These are phyloP conservation scores for Sylvilagus bachmani DNA, from an alignment of 2,113 vertebrate species.

Conservation along the genomic window DNA sequence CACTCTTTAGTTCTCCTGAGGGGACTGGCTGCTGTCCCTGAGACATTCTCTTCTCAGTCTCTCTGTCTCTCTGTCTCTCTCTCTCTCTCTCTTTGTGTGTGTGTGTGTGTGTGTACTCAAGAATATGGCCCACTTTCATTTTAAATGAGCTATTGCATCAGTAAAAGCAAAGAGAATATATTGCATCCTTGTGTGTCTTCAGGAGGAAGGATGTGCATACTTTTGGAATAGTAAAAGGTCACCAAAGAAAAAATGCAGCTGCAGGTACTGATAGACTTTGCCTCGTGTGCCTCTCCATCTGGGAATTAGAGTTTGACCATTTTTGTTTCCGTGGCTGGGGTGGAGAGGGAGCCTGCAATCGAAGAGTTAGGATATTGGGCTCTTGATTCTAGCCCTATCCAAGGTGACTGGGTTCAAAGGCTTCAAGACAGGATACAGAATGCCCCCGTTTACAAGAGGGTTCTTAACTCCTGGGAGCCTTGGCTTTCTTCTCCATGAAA, in stretches of 20 bases:
- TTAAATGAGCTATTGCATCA: background rate
- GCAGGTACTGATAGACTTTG: background rate
- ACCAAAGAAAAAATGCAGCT: background rate
- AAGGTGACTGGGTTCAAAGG: background rate
- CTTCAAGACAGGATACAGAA: background rate
- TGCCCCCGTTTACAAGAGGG: background rate
- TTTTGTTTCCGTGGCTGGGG: background rate
- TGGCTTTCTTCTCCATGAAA: background rate
- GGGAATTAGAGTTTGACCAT: background rate
- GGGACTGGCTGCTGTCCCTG: background rate
- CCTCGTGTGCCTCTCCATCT: background rate
- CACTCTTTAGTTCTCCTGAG: background rate
- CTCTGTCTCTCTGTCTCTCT: too few relatives aligned
- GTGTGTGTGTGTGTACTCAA: background rate
- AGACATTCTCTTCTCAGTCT: background rate
- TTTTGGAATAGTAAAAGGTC: slow-evolving; percentile 9
- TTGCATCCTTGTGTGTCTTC: background rate
- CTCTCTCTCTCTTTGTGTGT: background rate
- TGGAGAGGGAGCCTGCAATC: background rate
- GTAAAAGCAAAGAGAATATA: slow-evolving; percentile 40
- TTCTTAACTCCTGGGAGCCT: background rate
- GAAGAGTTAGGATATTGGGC: background rate
- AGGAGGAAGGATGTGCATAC: background rate
- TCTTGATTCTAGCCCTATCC: background rate
- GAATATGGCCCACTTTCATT: slow-evolving; percentile 42